Conservation (phyloP, 2,888 invertebrate genomes). For the Idaea biselata region DNA sequence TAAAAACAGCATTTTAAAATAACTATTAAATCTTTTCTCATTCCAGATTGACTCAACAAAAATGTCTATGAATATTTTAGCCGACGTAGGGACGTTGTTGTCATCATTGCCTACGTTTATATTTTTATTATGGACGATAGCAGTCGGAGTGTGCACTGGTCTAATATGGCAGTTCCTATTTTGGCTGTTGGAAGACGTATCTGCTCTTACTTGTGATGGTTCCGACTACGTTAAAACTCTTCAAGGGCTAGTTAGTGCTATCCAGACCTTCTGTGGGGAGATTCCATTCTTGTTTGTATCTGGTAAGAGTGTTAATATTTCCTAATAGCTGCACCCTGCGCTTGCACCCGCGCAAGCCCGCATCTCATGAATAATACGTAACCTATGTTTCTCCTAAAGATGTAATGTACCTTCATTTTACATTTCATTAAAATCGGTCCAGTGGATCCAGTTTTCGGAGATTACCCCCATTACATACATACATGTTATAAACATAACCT, state of each 20-base stretch:
- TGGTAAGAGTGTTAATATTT: slow-evolving; percentile 58
- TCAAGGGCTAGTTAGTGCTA: slow-evolving; percentile 86
- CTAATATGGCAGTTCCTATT: slow-evolving; percentile 93
- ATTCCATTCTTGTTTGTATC: slow-evolving; percentile 93
- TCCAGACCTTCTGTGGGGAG: slow-evolving; percentile 92
- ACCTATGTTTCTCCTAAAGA: neutral
- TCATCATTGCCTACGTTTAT: slow-evolving; percentile 84
- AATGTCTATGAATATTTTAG: slow-evolving; percentile 83
- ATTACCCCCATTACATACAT: too few species aligned
- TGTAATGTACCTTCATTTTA: neutral
- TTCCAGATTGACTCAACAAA: slow-evolving; percentile 83
- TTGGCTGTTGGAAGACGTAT: slow-evolving; percentile 90
- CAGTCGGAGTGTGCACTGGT: slow-evolving; percentile 91
- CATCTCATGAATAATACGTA: neutral
- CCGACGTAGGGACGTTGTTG: slow-evolving; percentile 85
- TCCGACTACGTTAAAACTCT: slow-evolving; percentile 84
- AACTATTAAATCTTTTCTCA: slow-evolving; percentile 3
- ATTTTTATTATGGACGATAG: slow-evolving; percentile 90
- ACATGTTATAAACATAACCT: too few species aligned
- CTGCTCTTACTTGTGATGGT: slow-evolving; percentile 64
- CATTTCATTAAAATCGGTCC: neutral
- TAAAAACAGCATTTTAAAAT: too few species aligned
- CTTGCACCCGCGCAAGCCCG: neutral
- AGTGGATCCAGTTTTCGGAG: too few species aligned
- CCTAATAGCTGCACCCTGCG: neutral